Evolutionary conservation across 2,797 vertebrate species (phyloP).

Genomic region (Todus mexicanus): DNA sequence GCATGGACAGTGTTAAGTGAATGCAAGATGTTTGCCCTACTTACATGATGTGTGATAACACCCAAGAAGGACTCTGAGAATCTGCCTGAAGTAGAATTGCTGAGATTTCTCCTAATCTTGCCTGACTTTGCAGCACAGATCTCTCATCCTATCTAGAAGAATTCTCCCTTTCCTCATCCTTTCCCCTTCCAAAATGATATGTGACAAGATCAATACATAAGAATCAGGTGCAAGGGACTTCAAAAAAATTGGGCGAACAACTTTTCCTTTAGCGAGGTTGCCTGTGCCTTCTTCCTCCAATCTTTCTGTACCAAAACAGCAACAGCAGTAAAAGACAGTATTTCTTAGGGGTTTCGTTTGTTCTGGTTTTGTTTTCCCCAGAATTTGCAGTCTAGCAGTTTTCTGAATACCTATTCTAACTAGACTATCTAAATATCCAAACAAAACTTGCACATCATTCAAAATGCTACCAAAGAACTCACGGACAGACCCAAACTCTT

Average conservation of each 20-base stretch:
- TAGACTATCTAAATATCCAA: not conserved
- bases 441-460: not conserved
- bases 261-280: not conserved
- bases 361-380: not conserved
- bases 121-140: not conserved
- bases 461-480: not conserved
- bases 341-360: not conserved
- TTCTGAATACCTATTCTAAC: not conserved
- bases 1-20: not conserved
- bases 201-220: not conserved
- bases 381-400: not conserved
- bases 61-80: not conserved
- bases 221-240: not conserved
- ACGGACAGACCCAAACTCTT: not conserved
- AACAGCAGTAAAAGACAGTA: not conserved
- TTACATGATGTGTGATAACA: not conserved
- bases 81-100: not conserved
- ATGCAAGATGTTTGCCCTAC: not conserved
- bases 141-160: not conserved
- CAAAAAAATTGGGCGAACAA: not conserved
- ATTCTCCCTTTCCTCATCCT: not conserved
- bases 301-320: not conserved
- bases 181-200: not conserved
- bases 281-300: not conserved
- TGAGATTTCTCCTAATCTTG: not conserved